Evolutionary conservation across 2,113 vertebrate species (phyloP).

Genomic region (Hiodon alosoides): DNA sequence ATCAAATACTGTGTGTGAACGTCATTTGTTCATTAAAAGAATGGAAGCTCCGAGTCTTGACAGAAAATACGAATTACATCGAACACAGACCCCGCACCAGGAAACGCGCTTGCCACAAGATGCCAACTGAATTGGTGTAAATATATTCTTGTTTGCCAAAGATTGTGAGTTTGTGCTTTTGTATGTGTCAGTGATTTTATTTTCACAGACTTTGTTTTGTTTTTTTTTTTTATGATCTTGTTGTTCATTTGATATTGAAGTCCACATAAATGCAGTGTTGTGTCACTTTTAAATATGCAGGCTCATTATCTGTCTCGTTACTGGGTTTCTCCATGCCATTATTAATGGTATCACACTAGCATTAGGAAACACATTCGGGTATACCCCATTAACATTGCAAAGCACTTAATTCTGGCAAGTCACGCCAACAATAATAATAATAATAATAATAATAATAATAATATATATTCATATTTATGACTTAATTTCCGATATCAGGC

Average conservation of each 20-base stretch:
- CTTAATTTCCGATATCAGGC: too few species aligned
- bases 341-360: background rate
- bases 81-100: background rate
- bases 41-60: too few species aligned
- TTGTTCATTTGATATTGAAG: too few species aligned
- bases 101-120: slow-evolving; percentile 9
- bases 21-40: too few species aligned
- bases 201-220: background rate
- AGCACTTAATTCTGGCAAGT: slow-evolving; percentile 28
- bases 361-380: background rate
- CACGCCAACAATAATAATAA: too few species aligned
- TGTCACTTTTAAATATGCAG: background rate
- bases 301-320: background rate
- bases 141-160: slow-evolving; percentile 42
- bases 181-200: background rate
- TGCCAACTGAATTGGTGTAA: slow-evolving; percentile 29
- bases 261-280: background rate
- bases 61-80: background rate
- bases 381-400: slow-evolving; percentile 27
- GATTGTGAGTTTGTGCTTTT: slow-evolving; percentile 18
- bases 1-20: too few species aligned
- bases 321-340: background rate
- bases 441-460: too few species aligned
- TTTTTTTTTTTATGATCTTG: background rate
- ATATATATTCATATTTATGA: too few species aligned